Evolutionary conservation across 2,888 invertebrate species (phyloP), one percentile per base, ranked within the genome.

Genomic region (Idaea straminata): DNA sequence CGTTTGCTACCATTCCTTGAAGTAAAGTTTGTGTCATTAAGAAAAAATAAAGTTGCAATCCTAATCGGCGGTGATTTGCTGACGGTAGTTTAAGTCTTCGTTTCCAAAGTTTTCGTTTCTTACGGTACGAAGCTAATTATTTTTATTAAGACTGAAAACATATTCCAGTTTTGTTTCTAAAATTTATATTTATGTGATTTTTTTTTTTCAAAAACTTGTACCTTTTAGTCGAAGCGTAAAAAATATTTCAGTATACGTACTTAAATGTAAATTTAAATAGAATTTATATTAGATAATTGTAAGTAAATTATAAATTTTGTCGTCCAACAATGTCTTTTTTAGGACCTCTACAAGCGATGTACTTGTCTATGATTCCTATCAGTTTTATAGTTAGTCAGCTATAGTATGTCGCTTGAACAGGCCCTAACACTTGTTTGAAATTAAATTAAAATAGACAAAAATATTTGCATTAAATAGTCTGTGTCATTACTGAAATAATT

Each of bases 161-260:
- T 74, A 90, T 91, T 89, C 91, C 90, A 89, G 87, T 86, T 91
- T 89, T 86, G 82, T 87, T 90, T 87, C 77, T 83, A 72, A 79
- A 83, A 64, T 65, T 83, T 74, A 72, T 85, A 2, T 25, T 25
- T 80, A 80, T 75, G 72, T 66, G 64, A 65, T 64, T 70, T 65
- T 67, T 68, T 62, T 69, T 70, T 77, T 83, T 82, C 78, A 84
- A 84, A 79, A 75, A 79, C 85, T 85, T 80, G 89, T 89, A 89
- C 85, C 86, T 47, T 87, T 77, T 89, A 90, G 89, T 90, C 88
- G 89, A 89, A 89, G 82, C 81, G 88, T 89, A 86, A 90, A 91
- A 57, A 72, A 88, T 90, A 84, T 91, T 91, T 92, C 92, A 87
- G 92, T 92, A 92, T 92, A 92, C 92, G 92, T 92, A 92, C 92